phyloP scores from a whole-genome alignment of 2,113 vertebrate genomes.

The Phalacrocorax carbo region DNA sequence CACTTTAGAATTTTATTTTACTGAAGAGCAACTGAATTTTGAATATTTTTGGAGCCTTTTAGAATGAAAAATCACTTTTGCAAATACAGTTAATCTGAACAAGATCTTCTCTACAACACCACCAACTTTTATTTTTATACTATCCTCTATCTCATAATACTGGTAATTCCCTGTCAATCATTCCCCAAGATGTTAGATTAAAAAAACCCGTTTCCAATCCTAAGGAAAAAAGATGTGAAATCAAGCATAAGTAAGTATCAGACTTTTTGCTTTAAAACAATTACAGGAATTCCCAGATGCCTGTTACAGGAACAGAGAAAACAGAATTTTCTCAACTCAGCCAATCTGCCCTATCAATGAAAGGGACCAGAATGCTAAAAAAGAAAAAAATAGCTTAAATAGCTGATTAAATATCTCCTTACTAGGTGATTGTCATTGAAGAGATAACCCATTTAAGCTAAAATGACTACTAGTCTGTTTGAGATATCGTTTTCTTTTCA shows the following conservation, averaged over 20 bases:
- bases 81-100: neutral
- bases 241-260: neutral
- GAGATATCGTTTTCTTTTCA: neutral
- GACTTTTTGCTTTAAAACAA: neutral
- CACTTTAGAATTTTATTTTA: constrained; percentile 11
- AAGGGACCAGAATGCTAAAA: neutral
- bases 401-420: neutral
- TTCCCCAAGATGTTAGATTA: neutral
- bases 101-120: neutral
- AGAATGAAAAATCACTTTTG: neutral
- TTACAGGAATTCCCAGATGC: neutral
- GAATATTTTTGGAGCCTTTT: neutral
- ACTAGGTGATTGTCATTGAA: neutral
- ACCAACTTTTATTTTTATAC: neutral
- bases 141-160: neutral
- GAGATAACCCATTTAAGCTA: neutral
- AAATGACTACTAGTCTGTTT: neutral
- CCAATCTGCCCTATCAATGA: neutral
- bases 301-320: neutral
- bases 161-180: neutral
- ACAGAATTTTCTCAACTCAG: neutral
- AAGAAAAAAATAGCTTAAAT: neutral
- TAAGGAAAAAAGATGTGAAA: neutral
- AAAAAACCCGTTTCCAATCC: neutral
- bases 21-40: neutral